Base-by-base conservation (phyloP, 2,888 invertebrate species). In the Camptogramma bilineatum region DNA sequence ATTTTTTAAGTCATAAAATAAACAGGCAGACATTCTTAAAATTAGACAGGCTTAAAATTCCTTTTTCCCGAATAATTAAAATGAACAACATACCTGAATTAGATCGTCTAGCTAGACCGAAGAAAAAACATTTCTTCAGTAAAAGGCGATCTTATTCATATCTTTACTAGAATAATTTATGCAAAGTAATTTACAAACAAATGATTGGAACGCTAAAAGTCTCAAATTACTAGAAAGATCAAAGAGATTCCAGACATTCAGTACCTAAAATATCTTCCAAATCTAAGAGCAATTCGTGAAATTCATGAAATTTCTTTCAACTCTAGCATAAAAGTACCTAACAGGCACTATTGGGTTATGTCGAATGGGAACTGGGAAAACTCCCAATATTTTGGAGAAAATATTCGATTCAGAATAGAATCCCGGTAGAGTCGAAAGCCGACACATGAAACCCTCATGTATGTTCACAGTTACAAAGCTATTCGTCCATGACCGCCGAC, bases 401-500 rank as follows among this genome's bases (percentile, higher is more conserved):
- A 75, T 76, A 19, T 16, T 34, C 34, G 34, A 52, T 52, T 34
- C 52, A 18, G 34, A 34, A 34, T 52, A 52, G 28, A 50, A 28
- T 34, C 52, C 73, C 34, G 19, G n/a, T 50, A 10, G 31, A 51
- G 13, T 46, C 42, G 18, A n/a, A 24, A 47, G 18, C 51, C n/a
- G 52, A 47, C 24, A 47, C 31, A 31, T 21, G 59, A 56, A 55
- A 42, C 61, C 28, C 55, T 48, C 53, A 39, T 10, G 18, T 21
- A 57, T 17, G 54, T 68, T 66, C 74, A 82, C 82, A 76, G 82
- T 83, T 82, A 83, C 73, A 76, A 75, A 80, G 70, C 78, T 71
- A 80, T 71, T 79, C 81, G 81, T 72, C 82, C 83, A 77, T 82
- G 75, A 78, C 81, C 67, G 63, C 71, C 78, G 80, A 80, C 82